Conservation (phyloP, 2,888 invertebrate genomes). For the Lasioglossum morio region DNA sequence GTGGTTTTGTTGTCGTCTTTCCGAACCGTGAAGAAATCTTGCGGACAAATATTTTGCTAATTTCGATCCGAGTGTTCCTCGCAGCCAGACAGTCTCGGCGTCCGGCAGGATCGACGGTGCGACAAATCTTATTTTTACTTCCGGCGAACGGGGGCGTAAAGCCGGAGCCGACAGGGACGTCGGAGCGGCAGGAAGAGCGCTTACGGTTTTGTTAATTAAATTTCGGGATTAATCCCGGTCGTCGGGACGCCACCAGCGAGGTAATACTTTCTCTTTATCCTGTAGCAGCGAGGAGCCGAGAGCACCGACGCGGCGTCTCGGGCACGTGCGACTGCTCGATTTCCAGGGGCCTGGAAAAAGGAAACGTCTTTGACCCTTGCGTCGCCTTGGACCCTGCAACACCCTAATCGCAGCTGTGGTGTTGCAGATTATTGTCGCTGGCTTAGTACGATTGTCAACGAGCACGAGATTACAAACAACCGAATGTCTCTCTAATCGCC, state of each 20-base stretch:
- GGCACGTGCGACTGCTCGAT: conserved; percentile 45
- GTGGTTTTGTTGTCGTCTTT: too few species aligned
- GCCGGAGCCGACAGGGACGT: neutral
- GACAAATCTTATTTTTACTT: conserved; percentile 45
- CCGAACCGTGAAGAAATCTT: neutral
- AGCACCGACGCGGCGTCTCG: conserved; percentile 29
- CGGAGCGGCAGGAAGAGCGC: conserved; percentile 23
- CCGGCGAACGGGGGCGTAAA: conserved; percentile 15
- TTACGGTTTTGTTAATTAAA: conserved; percentile 67
- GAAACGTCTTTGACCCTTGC: conserved; percentile 29
- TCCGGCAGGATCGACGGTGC: conserved; percentile 10
- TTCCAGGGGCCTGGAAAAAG: conserved; percentile 44
- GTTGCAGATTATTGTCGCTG: conserved; percentile 19
- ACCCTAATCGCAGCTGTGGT: conserved; percentile 1
- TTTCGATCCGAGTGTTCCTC: neutral
- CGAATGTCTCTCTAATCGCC: neutral
- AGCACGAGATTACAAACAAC: neutral
- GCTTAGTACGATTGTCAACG: conserved; percentile 6
- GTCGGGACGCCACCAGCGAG: conserved; percentile 51
- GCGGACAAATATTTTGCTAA: conserved; percentile 5
- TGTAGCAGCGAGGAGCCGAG: conserved; percentile 22
- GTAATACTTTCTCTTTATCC: conserved; percentile 59
- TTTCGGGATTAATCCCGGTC: conserved; percentile 63
- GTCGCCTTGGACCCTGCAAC: conserved; percentile 46
- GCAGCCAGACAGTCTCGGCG: neutral